Evolutionary conservation across 2,113 vertebrate genomes (phyloP), one percentile per base, ranked within the genome.

Genomic region (Sapajus apella): DNA sequence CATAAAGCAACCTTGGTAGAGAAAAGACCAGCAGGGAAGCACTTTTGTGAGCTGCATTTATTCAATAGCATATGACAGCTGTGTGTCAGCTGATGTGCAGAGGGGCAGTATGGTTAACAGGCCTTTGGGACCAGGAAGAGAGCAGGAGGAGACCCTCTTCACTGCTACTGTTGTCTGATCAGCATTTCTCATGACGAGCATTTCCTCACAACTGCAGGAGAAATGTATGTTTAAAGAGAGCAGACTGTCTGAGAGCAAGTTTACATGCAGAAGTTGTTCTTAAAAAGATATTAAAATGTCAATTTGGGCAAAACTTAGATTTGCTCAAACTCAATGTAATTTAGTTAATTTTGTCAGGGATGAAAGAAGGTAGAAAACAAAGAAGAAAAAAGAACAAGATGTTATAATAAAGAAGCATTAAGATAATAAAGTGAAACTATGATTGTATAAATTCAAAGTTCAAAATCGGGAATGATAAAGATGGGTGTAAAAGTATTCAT

Each of bases 21-120:
- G 43, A 86, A 47, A 86, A 56, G 14, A 86, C 25, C 2, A 82
- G 66, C 3, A 14, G 50, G 27, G 8, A 83, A 82, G 21, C 47
- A 72, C 2, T 55, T 21, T 30, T 20, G 16, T 50, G 20, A 50
- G 35, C 4, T 64, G 25, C 9, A 32, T 88, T 75, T n/a, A 70
- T 94, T 64, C 11, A 50, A n/a, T 1, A 91, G 7, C 18, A 16
- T 72, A 21, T 45, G 3, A 30, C 35, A 70, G 0, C 8, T 66
- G n/a, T 27, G 17, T 30, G 7, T 21, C 23, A 92, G 47, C 47
- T 64, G 9, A 58, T 68, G 6, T 16, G n/a, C 32, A 21, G 17
- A 30, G 43, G 37, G 64, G 2, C 25, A 9, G 2, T 4, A 0
- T 58, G n/a, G 8, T 12, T 32, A 35, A 3, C 4, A 79, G 14